These are phyloP conservation scores for Myathropa florea DNA, from an alignment of 2,888 invertebrate species.

Conservation along the genomic window DNA sequence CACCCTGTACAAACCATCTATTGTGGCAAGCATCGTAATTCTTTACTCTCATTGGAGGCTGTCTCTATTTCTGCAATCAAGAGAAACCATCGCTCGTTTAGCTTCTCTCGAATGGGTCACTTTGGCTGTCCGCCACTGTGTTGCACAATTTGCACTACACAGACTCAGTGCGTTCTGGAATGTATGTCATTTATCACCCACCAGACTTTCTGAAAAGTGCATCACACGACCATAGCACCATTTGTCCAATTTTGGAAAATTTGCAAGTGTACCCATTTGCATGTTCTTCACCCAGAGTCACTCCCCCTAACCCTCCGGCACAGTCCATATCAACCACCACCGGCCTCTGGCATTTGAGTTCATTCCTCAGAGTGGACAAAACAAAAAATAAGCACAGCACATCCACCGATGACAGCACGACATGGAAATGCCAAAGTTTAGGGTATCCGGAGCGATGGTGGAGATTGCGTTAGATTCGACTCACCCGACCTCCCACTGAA, in stretches of 20 bases:
- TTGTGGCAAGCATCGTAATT: no score
- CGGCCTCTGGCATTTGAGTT: constrained; percentile 43
- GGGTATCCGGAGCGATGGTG: constrained; percentile 11
- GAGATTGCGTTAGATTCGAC: neutral
- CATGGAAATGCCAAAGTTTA: constrained; percentile 62
- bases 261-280: constrained; percentile 24
- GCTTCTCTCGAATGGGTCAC: neutral
- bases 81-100: neutral
- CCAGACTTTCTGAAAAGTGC: constrained; percentile 35
- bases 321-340: neutral
- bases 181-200: constrained; percentile 35
- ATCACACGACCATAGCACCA: constrained; percentile 47
- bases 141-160: neutral
- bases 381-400: constrained; percentile 13
- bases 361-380: neutral
- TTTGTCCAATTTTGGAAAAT: constrained; percentile 56
- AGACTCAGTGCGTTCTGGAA: constrained; percentile 3
- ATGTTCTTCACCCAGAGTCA: neutral
- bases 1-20: no score
- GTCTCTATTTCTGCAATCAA: no score
- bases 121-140: neutral
- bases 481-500: constrained; percentile 1
- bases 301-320: neutral
- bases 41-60: no score
- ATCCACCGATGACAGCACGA: constrained; percentile 26